Evolutionary conservation across 2,888 invertebrate species (phyloP).

Genomic region (Netelia virgata): DNA sequence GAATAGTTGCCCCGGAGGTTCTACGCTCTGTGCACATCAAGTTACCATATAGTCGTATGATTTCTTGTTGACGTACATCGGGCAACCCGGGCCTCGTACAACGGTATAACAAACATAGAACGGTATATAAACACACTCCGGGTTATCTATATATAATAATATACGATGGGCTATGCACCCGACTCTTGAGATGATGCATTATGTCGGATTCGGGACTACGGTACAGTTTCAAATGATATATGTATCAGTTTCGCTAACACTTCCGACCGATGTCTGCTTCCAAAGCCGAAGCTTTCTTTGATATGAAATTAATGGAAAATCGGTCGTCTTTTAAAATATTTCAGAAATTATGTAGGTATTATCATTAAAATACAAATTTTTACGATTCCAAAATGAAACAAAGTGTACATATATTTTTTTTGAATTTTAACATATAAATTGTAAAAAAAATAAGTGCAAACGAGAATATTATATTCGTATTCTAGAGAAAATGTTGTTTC

Average conservation of each 20-base stretch:
- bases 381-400: too few species aligned
- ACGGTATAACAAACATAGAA: conserved; percentile 51
- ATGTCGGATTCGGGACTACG: conserved; percentile 30
- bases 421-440: too few species aligned
- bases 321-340: too few species aligned
- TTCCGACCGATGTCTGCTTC: not conserved
- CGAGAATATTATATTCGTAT: too few species aligned
- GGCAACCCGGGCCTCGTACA: conserved; percentile 23
- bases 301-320: too few species aligned
- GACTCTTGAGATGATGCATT: conserved; percentile 38
- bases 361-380: too few species aligned
- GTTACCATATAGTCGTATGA: conserved; percentile 43
- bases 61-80: conserved; percentile 58
- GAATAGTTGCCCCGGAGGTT: conserved; percentile 50
- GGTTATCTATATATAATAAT: conserved; percentile 18
- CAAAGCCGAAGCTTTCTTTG: too few species aligned
- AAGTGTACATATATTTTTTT: too few species aligned
- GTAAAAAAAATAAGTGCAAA: too few species aligned
- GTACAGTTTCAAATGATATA: conserved; percentile 10
- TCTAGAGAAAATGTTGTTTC: not conserved
- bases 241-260: not conserved
- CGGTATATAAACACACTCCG: conserved; percentile 44
- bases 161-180: conserved; percentile 2
- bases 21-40: conserved; percentile 47
- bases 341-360: too few species aligned